A percentile compares a stretch with the other conserved stretches of the same genome.
Conservation (phyloP, 2,797 vertebrate species). For the Neomorphus geoffroyi region DNA sequence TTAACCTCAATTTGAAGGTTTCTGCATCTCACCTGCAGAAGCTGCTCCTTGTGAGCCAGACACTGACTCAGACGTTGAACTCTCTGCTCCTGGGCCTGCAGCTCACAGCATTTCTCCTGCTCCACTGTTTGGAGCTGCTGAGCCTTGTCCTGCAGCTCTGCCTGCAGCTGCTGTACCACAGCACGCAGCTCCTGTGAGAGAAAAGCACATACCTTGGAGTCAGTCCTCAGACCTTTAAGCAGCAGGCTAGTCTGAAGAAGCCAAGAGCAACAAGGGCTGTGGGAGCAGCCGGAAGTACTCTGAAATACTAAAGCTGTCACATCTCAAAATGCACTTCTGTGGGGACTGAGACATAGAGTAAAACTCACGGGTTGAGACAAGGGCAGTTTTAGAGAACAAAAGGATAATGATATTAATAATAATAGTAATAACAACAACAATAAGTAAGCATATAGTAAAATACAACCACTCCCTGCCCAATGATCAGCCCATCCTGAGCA, state of each 20-base stretch:
- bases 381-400: no score
- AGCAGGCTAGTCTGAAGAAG: background rate
- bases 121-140: slow-evolving; percentile 78
- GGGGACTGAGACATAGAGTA: no score
- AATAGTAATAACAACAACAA: no score
- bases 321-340: background rate
- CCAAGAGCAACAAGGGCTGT: background rate
- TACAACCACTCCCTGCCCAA: no score
- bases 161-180: slow-evolving; percentile 80
- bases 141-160: slow-evolving; percentile 79
- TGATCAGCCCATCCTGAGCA: no score
- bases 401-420: no score
- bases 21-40: slow-evolving; percentile 81
- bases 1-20: background rate
- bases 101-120: slow-evolving; percentile 72
- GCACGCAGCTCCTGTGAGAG: slow-evolving; percentile 83
- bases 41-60: slow-evolving; percentile 83
- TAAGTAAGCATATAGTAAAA: no score
- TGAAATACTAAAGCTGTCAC: background rate
- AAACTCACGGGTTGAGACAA: no score
- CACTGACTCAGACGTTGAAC: slow-evolving; percentile 78
- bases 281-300: background rate
- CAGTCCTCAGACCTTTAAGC: background rate
- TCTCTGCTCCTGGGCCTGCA: slow-evolving; percentile 78
- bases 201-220: background rate